Percentiles rank a stretch among this genome's conserved stretches.
Evolutionary conservation across 2,113 vertebrate genomes (phyloP).

Genomic region (Atlantisia rogersi): DNA sequence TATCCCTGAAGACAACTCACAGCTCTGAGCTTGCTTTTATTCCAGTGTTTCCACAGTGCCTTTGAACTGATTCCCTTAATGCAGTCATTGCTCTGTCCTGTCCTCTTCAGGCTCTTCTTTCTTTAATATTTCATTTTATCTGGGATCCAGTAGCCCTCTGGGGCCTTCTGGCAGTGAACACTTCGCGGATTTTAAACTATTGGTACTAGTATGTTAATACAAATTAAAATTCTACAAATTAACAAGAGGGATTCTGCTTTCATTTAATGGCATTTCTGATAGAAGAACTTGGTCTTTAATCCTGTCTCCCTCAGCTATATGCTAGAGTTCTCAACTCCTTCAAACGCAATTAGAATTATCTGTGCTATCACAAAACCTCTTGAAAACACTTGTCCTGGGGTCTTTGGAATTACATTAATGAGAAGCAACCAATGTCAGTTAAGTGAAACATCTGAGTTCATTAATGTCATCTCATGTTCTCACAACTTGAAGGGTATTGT

Average conservation of each 20-base stretch:
- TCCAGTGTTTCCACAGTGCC: not conserved
- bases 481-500: not conserved
- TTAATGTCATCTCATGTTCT: not conserved
- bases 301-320: slow-evolving; percentile 1
- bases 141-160: not conserved
- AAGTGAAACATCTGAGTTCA: not conserved
- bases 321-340: not conserved
- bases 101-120: slow-evolving; percentile 11
- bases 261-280: slow-evolving; percentile 22
- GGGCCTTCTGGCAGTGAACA: not conserved
- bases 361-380: slow-evolving; percentile 19
- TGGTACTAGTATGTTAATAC: not conserved
- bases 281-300: slow-evolving; percentile 46
- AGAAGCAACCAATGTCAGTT: not conserved
- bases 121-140: slow-evolving; percentile 53
- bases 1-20: slow-evolving; percentile 4
- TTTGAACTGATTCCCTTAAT: slow-evolving; percentile 44
- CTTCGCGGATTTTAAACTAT: slow-evolving; percentile 10
- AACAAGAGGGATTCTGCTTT: not conserved
- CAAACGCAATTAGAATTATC: slow-evolving; percentile 4
- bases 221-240: slow-evolving; percentile 45
- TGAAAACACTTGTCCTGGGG: not conserved
- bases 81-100: not conserved
- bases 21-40: slow-evolving; percentile 18
- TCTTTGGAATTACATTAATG: slow-evolving; percentile 16